A percentile compares a stretch with the other conserved stretches of the same genome.
Conservation (phyloP, 2,113 vertebrate genomes). For the Lophochroa leadbeateri region DNA sequence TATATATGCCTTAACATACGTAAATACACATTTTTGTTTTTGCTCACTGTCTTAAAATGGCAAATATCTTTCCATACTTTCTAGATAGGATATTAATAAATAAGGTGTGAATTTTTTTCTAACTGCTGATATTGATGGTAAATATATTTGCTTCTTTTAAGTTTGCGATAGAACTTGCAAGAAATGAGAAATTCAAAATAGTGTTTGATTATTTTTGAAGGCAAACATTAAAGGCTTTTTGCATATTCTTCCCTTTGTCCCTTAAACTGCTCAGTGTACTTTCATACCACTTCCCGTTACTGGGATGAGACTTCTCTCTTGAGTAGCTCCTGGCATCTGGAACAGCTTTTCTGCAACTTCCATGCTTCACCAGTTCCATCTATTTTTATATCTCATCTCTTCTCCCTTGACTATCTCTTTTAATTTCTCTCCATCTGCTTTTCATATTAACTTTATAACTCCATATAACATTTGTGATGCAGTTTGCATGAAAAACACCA, state of each 20-base stretch:
- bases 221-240: neutral
- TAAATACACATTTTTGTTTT: neutral
- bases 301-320: neutral
- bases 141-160: neutral
- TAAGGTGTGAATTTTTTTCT: neutral
- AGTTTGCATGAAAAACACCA: constrained; percentile 15
- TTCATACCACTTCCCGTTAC: neutral
- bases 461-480: constrained; percentile 2
- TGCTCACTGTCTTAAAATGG: neutral
- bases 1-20: accelerated
- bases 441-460: constrained; percentile 68
- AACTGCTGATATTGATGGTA: neutral
- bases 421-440: constrained; percentile 73
- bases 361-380: constrained; percentile 69
- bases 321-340: constrained; percentile 63
- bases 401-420: constrained; percentile 64
- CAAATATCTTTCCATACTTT: neutral
- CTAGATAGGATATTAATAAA: neutral
- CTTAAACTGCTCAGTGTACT: neutral
- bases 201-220: neutral
- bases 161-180: accelerated
- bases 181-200: neutral
- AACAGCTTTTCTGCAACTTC: constrained; percentile 57
- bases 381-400: constrained; percentile 67
- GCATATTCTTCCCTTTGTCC: neutral